These are phyloP conservation scores for Esox masquinongy DNA, from an alignment of 2,797 vertebrate species.

Conservation along the genomic window DNA sequence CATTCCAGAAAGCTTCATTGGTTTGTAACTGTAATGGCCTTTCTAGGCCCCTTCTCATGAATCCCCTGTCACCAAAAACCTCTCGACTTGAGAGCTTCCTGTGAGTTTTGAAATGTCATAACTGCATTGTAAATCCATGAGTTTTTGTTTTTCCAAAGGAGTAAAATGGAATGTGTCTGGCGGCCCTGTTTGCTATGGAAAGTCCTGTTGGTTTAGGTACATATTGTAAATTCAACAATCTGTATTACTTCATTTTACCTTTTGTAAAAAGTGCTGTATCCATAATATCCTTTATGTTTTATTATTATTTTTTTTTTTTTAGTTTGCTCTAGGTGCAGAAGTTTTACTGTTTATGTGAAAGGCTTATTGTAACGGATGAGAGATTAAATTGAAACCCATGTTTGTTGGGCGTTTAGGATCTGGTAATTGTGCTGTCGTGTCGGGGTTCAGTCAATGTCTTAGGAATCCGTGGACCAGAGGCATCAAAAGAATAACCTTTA, in stretches of 20 bases:
- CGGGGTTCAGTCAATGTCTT: constrained; percentile 41
- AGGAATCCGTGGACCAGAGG: constrained; percentile 36
- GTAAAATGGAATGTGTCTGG: constrained; percentile 67
- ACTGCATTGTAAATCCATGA: constrained; percentile 49
- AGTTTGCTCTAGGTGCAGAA: constrained; percentile 71
- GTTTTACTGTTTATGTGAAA: constrained; percentile 80
- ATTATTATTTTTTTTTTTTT: constrained; percentile 60
- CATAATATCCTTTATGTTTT: constrained; percentile 41
- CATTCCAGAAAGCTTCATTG: constrained; percentile 82
- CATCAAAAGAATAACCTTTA: constrained; percentile 35
- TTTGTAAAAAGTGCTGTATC: constrained; percentile 69
- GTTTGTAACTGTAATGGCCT: constrained; percentile 72
- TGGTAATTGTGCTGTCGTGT: constrained; percentile 42
- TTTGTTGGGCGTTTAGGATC: constrained; percentile 52
- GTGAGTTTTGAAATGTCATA: constrained; percentile 70
- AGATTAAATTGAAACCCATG: constrained; percentile 52
- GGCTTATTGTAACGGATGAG: constrained; percentile 74
- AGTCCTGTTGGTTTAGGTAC: constrained; percentile 64
- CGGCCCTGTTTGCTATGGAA: constrained; percentile 63
- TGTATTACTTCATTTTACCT: constrained; percentile 74
- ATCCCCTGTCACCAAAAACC: constrained; percentile 54
- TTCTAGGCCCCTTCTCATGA: constrained; percentile 65
- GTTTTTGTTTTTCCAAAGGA: constrained; percentile 59
- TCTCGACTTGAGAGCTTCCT: constrained; percentile 54
- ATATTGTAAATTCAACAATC: constrained; percentile 76